phyloP scores from a whole-genome alignment of 2,113 vertebrate genomes.

The Oncorhynchus nerka region DNA sequence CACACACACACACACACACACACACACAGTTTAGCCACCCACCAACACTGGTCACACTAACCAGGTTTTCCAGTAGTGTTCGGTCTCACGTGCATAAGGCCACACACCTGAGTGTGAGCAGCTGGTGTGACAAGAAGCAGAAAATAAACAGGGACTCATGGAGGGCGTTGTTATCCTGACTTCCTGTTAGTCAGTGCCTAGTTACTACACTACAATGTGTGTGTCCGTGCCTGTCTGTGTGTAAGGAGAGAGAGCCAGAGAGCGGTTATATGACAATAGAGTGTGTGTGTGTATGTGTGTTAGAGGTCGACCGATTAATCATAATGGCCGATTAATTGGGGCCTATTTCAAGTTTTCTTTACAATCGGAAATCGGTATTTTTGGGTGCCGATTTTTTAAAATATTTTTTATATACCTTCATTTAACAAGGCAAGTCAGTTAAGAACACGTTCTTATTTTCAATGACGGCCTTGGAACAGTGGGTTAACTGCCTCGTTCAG shows the following conservation, averaged over 20 bases:
- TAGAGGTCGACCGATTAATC: too few relatives aligned
- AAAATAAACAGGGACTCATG: conserved; percentile 71
- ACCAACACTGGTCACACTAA: conserved; percentile 7
- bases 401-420: too few relatives aligned
- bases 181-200: conserved; percentile 73
- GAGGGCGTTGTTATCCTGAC: conserved; percentile 72
- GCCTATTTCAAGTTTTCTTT: too few relatives aligned
- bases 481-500: too few relatives aligned
- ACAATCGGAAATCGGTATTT: too few relatives aligned
- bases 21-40: conserved; percentile 8
- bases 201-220: conserved; percentile 67
- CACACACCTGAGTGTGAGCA: conserved; percentile 48
- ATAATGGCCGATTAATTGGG: too few relatives aligned
- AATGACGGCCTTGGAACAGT: too few relatives aligned
- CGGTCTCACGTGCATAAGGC: conserved; percentile 31
- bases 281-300: background rate
- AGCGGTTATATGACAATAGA: too few relatives aligned
- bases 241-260: background rate
- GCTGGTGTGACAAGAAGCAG: conserved; percentile 62
- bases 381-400: too few relatives aligned
- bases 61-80: conserved; percentile 31
- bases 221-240: background rate
- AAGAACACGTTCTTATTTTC: too few relatives aligned
- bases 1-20: background rate
- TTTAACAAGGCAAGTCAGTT: too few relatives aligned